Conservation (phyloP, 1,140 invertebrate genomes). For the Drosophila ananassae region DNA sequence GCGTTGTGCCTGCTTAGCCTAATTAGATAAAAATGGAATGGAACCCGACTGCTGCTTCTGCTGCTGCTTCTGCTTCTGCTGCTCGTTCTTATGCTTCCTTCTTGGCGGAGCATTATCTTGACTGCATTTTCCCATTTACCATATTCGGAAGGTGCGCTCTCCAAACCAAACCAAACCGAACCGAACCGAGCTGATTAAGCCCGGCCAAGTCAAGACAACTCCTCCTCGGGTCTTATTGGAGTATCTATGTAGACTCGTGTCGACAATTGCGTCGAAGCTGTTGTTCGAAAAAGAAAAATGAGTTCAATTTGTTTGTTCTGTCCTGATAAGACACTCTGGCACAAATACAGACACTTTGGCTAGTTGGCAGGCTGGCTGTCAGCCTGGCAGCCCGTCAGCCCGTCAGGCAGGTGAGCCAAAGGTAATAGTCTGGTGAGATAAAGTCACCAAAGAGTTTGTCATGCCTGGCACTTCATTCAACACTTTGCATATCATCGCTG, state of each 20-base stretch:
- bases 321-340: conserved; percentile 29
- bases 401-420: conserved; percentile 9
- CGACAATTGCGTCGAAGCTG: conserved; percentile 75
- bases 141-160: conserved; percentile 58
- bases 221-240: conserved; percentile 65
- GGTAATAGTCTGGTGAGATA: conserved; percentile 29
- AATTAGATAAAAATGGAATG: conserved; percentile 80
- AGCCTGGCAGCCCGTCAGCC: background rate
- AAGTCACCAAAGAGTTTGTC: conserved; percentile 49
- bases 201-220: conserved; percentile 53
- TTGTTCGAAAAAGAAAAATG: conserved; percentile 72
- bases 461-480: conserved; percentile 21
- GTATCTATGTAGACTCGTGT: conserved; percentile 54
- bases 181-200: conserved; percentile 67
- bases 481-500: conserved; percentile 65
- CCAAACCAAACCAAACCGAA: conserved; percentile 8
- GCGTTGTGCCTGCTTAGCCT: conserved; percentile 68
- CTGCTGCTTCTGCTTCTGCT: too few relatives aligned
- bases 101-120: conserved; percentile 49
- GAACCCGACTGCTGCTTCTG: conserved; percentile 23
- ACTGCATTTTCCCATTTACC: conserved; percentile 72
- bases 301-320: conserved; percentile 77
- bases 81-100: conserved; percentile 5
- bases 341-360: conserved; percentile 1
- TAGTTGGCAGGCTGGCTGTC: background rate